Conservation (phyloP, 2,888 invertebrate species). For the Anthophora plumipes region DNA sequence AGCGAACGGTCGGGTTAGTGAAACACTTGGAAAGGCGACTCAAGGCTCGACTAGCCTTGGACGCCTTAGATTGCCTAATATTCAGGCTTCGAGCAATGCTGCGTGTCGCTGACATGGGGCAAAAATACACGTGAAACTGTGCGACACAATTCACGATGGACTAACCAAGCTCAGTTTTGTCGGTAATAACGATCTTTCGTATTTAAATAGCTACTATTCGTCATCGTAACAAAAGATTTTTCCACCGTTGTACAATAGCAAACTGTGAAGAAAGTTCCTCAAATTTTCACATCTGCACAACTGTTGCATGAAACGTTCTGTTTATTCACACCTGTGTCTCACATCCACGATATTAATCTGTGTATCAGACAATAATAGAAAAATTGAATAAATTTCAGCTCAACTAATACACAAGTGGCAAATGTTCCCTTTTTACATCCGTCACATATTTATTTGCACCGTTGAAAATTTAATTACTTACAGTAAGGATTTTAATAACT, state of each 20-base stretch:
- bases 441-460: too few relatives aligned
- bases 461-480: too few relatives aligned
- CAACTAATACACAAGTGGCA: too few relatives aligned
- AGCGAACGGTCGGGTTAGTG: constrained; percentile 75
- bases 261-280: background rate
- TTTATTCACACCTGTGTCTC: too few relatives aligned
- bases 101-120: constrained; percentile 67
- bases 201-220: background rate
- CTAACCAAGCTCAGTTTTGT: constrained; percentile 23
- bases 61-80: constrained; percentile 84
- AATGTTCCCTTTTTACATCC: too few relatives aligned
- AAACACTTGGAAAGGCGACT: constrained; percentile 84
- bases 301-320: too few relatives aligned
- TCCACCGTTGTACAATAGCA: background rate
- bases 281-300: background rate
- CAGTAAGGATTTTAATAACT: too few relatives aligned
- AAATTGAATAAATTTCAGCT: background rate
- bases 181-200: background rate
- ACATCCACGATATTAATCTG: too few relatives aligned
- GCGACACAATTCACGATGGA: constrained; percentile 32
- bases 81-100: constrained; percentile 77
- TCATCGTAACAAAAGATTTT: background rate
- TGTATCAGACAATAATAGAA: too few relatives aligned
- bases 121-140: constrained; percentile 68
- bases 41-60: constrained; percentile 84